Conservation (phyloP, 2,888 invertebrate species). For the Lepidocyrtoides sp. region DNA sequence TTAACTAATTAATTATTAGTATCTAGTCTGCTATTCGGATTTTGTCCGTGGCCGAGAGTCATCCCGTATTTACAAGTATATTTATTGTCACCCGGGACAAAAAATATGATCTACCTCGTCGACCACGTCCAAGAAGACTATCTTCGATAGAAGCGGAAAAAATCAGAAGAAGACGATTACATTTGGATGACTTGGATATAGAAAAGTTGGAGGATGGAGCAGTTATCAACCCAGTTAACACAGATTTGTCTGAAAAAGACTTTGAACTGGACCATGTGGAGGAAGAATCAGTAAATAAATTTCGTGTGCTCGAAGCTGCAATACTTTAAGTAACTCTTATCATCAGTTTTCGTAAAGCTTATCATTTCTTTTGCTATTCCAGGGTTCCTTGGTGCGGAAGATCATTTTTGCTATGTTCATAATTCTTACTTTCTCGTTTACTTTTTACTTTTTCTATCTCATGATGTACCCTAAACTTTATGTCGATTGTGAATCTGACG, state of each 20-base stretch:
- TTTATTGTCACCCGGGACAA: slow-evolving; percentile 41
- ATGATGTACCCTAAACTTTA: too few species aligned
- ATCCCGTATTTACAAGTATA: slow-evolving; percentile 74
- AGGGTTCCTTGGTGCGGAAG: too few species aligned
- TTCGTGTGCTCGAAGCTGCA: background rate
- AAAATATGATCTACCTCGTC: background rate
- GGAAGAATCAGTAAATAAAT: background rate
- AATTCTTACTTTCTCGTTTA: too few species aligned
- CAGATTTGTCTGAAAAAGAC: background rate
- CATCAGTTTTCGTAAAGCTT: too few species aligned
- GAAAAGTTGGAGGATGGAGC: background rate
- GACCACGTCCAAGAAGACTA: background rate
- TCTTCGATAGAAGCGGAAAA: background rate
- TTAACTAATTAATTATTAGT: slow-evolving; percentile 51
- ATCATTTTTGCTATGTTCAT: too few species aligned
- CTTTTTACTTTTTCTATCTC: too few species aligned
- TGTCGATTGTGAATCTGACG: too few species aligned
- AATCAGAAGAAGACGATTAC: slow-evolving; percentile 38
- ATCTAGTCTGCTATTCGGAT: slow-evolving; percentile 80
- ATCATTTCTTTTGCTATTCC: too few species aligned
- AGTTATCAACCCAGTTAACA: background rate
- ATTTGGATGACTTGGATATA: background rate
- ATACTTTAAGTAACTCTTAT: too few species aligned
- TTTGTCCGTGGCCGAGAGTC: slow-evolving; percentile 68
- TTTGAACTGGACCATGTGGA: background rate